These are phyloP conservation scores for Camponotus vicinus DNA, from an alignment of 1,140 invertebrate genomes.

Conservation along the genomic window DNA sequence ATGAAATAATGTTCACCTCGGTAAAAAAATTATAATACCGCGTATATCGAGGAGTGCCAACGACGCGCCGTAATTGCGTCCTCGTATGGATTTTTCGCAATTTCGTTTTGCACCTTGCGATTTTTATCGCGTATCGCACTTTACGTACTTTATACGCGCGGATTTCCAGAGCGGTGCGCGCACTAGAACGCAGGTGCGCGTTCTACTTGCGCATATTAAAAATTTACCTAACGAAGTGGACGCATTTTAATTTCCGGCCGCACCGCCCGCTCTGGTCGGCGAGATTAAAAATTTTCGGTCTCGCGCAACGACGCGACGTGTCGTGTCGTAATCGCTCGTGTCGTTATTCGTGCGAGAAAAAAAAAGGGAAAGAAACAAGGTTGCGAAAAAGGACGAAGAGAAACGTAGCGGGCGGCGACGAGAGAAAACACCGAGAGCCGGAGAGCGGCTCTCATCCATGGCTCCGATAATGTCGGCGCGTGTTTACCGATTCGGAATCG, in stretches of 20 bases:
- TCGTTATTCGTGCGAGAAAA: conserved; percentile 17
- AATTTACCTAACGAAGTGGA: conserved; percentile 63
- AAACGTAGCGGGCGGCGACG: neutral
- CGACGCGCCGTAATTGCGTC: conserved; percentile 30
- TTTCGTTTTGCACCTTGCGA: conserved; percentile 43
- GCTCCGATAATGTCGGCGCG: conserved; percentile 38
- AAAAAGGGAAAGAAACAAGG: neutral
- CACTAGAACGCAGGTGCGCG: conserved; percentile 48
- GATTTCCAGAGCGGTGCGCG: conserved; percentile 37
- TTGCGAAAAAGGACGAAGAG: neutral
- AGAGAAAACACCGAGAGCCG: neutral
- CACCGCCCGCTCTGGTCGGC: conserved; percentile 39
- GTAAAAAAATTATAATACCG: conserved; percentile 43
- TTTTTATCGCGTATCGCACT: conserved; percentile 51
- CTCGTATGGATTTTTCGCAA: conserved; percentile 51
- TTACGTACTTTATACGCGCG: conserved; percentile 49
- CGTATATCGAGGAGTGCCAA: conserved; percentile 17
- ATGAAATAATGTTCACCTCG: conserved; percentile 21
- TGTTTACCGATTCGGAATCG: conserved; percentile 50
- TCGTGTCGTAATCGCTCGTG: conserved; percentile 39
- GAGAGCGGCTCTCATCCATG: neutral
- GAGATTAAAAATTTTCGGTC: conserved; percentile 61
- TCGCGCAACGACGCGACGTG: conserved; percentile 45
- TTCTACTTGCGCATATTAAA: conserved; percentile 60
- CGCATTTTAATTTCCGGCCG: conserved; percentile 61